Conservation (phyloP, 1,140 invertebrate species). For the Bombus haemorrhoidalis region DNA sequence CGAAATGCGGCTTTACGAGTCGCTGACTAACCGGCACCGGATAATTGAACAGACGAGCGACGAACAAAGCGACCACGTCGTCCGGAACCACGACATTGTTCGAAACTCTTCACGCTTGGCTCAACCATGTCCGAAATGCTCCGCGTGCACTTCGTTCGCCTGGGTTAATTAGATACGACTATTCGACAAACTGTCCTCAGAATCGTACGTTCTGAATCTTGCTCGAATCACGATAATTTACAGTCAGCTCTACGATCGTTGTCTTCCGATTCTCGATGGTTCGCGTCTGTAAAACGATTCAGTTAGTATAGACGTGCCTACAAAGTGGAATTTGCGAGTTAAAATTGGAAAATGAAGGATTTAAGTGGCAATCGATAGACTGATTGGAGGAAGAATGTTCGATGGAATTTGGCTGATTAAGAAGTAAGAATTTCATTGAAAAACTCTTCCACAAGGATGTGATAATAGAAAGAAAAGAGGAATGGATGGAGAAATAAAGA, state of each 20-base stretch:
- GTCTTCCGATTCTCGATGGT: background rate
- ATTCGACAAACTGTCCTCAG: slow-evolving; percentile 6
- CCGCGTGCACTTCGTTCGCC: background rate
- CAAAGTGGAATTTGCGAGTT: background rate
- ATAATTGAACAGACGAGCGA: slow-evolving; percentile 56
- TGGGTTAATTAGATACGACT: slow-evolving; percentile 41
- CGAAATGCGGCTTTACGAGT: slow-evolving; percentile 48
- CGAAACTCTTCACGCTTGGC: slow-evolving; percentile 47
- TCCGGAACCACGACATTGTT: slow-evolving; percentile 49
- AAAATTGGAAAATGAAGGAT: background rate
- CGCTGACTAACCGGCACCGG: slow-evolving; percentile 50
- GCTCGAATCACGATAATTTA: background rate
- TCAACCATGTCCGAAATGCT: slow-evolving; percentile 28
- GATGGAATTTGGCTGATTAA: background rate
- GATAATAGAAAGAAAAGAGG: too few relatives aligned
- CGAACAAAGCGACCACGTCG: slow-evolving; percentile 51
- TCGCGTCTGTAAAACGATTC: background rate
- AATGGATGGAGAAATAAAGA: too few relatives aligned
- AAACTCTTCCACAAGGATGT: too few relatives aligned
- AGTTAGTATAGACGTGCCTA: background rate
- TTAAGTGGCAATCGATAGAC: background rate
- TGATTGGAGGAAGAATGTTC: background rate
- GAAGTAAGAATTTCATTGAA: background rate
- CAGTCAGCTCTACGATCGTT: background rate
- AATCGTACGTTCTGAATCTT: background rate